Evolutionary conservation across 2,888 invertebrate species (phyloP), one percentile per base, ranked within the genome.

Genomic region (Ormyrus pomaceus): DNA sequence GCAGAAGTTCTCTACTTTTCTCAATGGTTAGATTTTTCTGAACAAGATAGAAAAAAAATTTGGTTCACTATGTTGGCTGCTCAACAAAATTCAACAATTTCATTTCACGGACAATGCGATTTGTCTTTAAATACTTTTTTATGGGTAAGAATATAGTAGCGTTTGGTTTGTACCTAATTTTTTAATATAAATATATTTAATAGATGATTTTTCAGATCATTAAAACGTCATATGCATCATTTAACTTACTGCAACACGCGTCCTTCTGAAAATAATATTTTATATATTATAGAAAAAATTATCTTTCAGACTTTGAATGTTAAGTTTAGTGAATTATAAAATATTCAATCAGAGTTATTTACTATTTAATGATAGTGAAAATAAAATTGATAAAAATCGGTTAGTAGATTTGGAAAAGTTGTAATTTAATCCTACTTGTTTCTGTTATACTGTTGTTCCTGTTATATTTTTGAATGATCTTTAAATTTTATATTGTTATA

Each of bases 151-250:
- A 34, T 34, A 34, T 55, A 6, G 8, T 19, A 5, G 6, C 70
- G 19, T 48, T 5, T 6, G 6, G 4, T 46, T 6, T 53, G 2
- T 64, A 1, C 6, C 8, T n/a, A 5, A 5, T 50, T 61, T 50
- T 0, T 19, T 45, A 45, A 55, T 34, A 34, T 34, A 34, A 11
- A 51, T 11, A 59, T 8, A 5, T 45, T 50, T 62, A 7, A 62
- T n/a, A 13, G 45, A 7, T 9, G 8, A 34, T 34, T 34, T 8
- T 50, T 34, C 0, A 59, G 80, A 77, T 82, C 4, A 48, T 78
- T 0, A 82, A 82, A 76, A 69, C 82, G 9, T 78, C 80, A 1
- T 82, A 82, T 13, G 77, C 69, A 48, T 68, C 82, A 5, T 78
- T 80, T 0, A 82, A 69, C 65, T 58, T 82, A 61, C 7, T 82